Evolutionary conservation across 2,888 invertebrate genomes (phyloP).

Genomic region (Branchellion lobata): DNA sequence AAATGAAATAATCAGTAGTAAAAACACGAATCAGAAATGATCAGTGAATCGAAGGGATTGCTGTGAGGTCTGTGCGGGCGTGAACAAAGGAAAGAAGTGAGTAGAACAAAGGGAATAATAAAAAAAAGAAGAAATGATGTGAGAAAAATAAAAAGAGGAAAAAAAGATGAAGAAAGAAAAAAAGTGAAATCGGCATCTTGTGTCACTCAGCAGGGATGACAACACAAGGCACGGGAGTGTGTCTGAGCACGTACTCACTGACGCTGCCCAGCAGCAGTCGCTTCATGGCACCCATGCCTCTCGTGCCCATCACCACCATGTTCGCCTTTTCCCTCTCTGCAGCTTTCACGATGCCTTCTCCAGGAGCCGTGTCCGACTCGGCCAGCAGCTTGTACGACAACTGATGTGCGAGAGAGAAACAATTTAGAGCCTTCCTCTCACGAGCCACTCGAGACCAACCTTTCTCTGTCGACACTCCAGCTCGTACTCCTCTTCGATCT

Average conservation of each 20-base stretch:
- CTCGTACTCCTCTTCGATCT: conserved; percentile 51
- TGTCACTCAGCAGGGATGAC: conserved; percentile 40
- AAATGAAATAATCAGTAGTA: too few species aligned
- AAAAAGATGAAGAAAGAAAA: too few species aligned
- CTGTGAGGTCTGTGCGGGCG: too few species aligned
- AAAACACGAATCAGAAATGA: too few species aligned
- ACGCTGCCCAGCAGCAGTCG: conserved; percentile 48
- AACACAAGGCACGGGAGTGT: conserved; percentile 48
- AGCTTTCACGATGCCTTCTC: conserved; percentile 50
- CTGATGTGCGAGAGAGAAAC: conserved; percentile 34
- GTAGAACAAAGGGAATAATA: too few species aligned
- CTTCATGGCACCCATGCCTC: conserved; percentile 49
- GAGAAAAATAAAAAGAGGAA: too few species aligned
- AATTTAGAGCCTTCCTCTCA: neutral
- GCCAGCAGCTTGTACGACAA: conserved; percentile 50
- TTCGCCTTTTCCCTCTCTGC: conserved; percentile 50
- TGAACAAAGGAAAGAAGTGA: too few species aligned
- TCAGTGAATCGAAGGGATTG: too few species aligned
- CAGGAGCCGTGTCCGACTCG: conserved; percentile 49
- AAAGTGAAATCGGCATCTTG: too few species aligned
- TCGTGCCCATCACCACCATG: conserved; percentile 50
- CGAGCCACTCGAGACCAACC: neutral
- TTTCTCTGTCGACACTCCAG: conserved; percentile 29
- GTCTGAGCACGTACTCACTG: conserved; percentile 50
- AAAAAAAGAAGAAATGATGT: too few species aligned